A percentile compares a stretch with the other conserved stretches of the same genome.
Conservation (phyloP, 2,888 invertebrate genomes). For the Rhamphomyia laevipes region DNA sequence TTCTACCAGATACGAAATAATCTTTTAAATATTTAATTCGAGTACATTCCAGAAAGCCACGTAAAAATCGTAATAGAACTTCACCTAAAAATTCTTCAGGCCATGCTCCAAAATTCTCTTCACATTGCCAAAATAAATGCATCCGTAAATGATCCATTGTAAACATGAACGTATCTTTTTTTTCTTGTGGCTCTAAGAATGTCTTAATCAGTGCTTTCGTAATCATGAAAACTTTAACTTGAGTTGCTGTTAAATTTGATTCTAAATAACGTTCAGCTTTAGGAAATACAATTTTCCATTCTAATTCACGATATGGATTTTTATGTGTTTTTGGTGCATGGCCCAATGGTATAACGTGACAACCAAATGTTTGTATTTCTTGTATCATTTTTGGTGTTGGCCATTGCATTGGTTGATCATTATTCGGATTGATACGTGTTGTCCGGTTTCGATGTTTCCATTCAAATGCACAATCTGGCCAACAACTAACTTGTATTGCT, state of each 20-base stretch:
- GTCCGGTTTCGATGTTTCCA: conserved; percentile 52
- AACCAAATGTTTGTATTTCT: conserved; percentile 53
- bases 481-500: conserved; percentile 47
- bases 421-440: conserved; percentile 44
- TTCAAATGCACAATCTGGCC: conserved; percentile 60
- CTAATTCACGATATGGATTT: conserved; percentile 51
- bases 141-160: conserved; percentile 60
- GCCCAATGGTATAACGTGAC: conserved; percentile 58
- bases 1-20: conserved; percentile 61
- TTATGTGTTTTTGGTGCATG: conserved; percentile 49
- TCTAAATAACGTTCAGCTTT: conserved; percentile 65
- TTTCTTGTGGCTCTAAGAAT: conserved; percentile 53
- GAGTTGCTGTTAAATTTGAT: conserved; percentile 55
- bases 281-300: conserved; percentile 71
- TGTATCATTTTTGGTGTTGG: conserved; percentile 55
- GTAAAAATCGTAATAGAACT: conserved; percentile 49
- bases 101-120: conserved; percentile 59
- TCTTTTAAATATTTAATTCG: conserved; percentile 51
- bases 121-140: conserved; percentile 67
- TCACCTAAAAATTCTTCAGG: conserved; percentile 61
- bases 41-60: conserved; percentile 49
- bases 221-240: conserved; percentile 58
- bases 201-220: conserved; percentile 57
- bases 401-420: conserved; percentile 52
- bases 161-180: conserved; percentile 47